Base-by-base conservation (phyloP, 2,113 vertebrate genomes). In the Dendropsophus ebraccatus region DNA sequence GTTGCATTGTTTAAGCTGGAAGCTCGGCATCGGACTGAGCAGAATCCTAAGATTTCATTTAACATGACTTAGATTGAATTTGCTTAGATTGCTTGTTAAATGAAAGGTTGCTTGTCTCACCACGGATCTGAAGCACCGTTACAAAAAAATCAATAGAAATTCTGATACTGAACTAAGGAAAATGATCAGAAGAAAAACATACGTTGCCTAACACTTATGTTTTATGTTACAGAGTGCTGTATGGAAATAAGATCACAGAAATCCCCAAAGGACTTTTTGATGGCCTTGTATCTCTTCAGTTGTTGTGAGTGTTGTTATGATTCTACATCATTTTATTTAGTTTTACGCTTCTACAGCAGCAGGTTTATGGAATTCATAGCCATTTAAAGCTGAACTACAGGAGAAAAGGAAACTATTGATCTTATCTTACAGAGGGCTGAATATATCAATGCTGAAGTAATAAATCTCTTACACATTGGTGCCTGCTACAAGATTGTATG, bases 201-300 rank as follows among this genome's bases (percentile, higher is more conserved):
- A 87, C 86, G 87, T 88, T 90, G 88, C 87, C 89, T 86, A 89
- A 87, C 85, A 91, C 90, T 90, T 91, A 87, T 90, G 56, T 73
- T 91, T 67, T 90, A 90, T 90, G 89, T 93, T 92, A 87, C 94
- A 99, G 98, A 92, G 98, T 99, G 47, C 95, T 99, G 37, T 99
- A 99, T 72, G 97, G 98, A 89, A 99, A 99, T 95, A 99, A 99
- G 94, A 99, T 99, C 92, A 94, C 97, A 0, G 97, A 99, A 93
- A 95, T 99, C 89, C 95, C 97, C 89, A 99, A 98, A 90, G 97
- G 97, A 87, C 93, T 99, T 87, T 99, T 99, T 92, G 97, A 99
- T 88, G 98, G 97, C 89, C 96, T 99, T 85, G 95, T 96, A 89
- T 99, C 98, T 87, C 94, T 99, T 70, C 97, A 99, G 92, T 95